phyloP scores from a whole-genome alignment of 1,140 invertebrate species.

The Drosophila bocki region DNA sequence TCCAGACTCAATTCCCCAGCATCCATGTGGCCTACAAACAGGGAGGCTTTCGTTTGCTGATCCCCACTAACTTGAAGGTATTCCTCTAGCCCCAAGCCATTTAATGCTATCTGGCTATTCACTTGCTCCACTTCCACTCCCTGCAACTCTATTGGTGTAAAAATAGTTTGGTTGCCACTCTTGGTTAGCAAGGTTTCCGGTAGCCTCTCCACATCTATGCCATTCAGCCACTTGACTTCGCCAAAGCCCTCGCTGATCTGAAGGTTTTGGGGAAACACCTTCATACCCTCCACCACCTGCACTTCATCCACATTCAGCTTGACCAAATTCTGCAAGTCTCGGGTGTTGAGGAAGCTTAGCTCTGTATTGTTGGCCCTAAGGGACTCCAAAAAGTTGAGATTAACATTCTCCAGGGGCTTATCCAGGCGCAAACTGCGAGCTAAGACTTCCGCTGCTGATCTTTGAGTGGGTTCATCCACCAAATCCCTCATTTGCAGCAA shows the following conservation, averaged over 20 bases:
- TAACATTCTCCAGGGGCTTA: slow-evolving; percentile 63
- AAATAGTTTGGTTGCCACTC: slow-evolving; percentile 84
- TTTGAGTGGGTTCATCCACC: slow-evolving; percentile 25
- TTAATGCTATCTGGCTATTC: slow-evolving; percentile 32
- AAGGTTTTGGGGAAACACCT: slow-evolving; percentile 58
- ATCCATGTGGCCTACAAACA: slow-evolving; percentile 46
- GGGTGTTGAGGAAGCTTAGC: slow-evolving; percentile 69
- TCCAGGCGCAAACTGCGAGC: slow-evolving; percentile 50
- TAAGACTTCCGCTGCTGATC: slow-evolving; percentile 51
- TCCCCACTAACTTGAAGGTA: slow-evolving; percentile 41
- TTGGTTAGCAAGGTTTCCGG: slow-evolving; percentile 74
- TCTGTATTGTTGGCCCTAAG: slow-evolving; percentile 71
- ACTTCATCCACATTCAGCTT: slow-evolving; percentile 63
- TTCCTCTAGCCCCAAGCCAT: slow-evolving; percentile 25
- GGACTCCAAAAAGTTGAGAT: slow-evolving; percentile 81
- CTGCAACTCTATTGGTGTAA: slow-evolving; percentile 52
- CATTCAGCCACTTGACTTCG: slow-evolving; percentile 83
- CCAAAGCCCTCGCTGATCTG: slow-evolving; percentile 73
- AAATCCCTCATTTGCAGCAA: slow-evolving; percentile 75
- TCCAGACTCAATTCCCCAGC: slow-evolving; percentile 26
- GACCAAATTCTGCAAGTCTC: slow-evolving; percentile 67
- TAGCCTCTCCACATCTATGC: slow-evolving; percentile 81
- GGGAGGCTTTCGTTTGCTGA: slow-evolving; percentile 39
- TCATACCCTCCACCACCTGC: slow-evolving; percentile 67
- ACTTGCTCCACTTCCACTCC: slow-evolving; percentile 29